Percentiles rank a stretch among this genome's conserved stretches.
Conservation (phyloP, 2,888 invertebrate genomes). For the Muschampia plurimacula region DNA sequence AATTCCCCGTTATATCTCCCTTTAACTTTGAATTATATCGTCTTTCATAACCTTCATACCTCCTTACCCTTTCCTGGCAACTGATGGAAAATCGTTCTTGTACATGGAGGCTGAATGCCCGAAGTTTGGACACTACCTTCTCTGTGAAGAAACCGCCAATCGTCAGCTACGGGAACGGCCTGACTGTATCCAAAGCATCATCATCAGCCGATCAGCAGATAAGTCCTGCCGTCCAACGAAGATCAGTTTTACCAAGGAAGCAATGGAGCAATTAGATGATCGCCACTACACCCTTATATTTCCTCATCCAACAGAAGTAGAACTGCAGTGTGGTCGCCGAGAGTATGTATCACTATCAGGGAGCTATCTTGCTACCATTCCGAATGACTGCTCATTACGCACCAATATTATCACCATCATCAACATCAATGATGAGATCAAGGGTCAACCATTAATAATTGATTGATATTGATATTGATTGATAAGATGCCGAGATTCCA, state of each 20-base stretch:
- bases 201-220: conserved; percentile 9
- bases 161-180: background rate
- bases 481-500: background rate
- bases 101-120: conserved; percentile 29
- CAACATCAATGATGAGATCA: conserved; percentile 34
- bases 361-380: conserved; percentile 42
- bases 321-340: conserved; percentile 24
- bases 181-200: conserved; percentile 20
- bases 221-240: conserved; percentile 16
- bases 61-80: conserved; percentile 33
- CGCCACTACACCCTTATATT: conserved; percentile 43
- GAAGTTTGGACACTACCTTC: conserved; percentile 18
- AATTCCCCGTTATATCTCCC: conserved; percentile 21
- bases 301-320: conserved; percentile 40
- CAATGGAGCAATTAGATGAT: conserved; percentile 42
- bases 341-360: conserved; percentile 38
- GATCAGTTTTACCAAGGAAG: conserved; percentile 18
- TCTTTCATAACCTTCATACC: conserved; percentile 29
- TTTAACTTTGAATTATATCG: conserved; percentile 21
- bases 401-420: conserved; percentile 36
- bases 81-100: conserved; percentile 34
- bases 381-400: conserved; percentile 34
- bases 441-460: conserved; percentile 40
- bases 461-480: too few relatives aligned
- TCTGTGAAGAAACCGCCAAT: conserved; percentile 9